Evolutionary conservation across 2,113 vertebrate genomes (phyloP).

Genomic region (Poeciliopsis prolifica): DNA sequence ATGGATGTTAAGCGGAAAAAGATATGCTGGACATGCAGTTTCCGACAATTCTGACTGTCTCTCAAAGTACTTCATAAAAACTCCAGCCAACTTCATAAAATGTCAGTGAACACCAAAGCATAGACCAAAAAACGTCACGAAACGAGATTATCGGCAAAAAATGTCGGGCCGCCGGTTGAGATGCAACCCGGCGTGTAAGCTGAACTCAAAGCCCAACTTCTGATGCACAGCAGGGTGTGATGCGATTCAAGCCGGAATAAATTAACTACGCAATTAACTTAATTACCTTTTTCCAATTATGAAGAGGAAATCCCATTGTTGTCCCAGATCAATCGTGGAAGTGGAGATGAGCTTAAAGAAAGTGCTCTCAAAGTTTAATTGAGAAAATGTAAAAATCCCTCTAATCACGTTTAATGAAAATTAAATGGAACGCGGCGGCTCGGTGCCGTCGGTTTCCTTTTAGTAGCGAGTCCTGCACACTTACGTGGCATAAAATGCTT

Average conservation of each 20-base stretch:
- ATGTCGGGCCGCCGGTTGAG: background rate
- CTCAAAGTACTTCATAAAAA: background rate
- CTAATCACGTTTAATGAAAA: constrained; percentile 65
- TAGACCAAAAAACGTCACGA: background rate
- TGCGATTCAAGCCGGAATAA: constrained; percentile 23
- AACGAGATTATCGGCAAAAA: background rate
- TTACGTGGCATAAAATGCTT: background rate
- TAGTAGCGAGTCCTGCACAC: background rate
- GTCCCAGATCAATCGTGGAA: constrained; percentile 57
- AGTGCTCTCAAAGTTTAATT: constrained; percentile 44
- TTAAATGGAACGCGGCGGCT: constrained; percentile 32
- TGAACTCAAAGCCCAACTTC: constrained; percentile 39
- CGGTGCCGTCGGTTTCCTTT: constrained; percentile 7
- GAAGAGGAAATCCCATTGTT: constrained; percentile 65
- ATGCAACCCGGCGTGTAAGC: constrained; percentile 14
- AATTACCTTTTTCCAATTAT: constrained; percentile 71
- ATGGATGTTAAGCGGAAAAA: too few species aligned
- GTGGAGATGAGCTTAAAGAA: constrained; percentile 43
- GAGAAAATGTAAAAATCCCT: constrained; percentile 53
- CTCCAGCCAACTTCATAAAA: background rate
- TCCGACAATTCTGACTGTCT: background rate
- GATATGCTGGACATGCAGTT: too few species aligned
- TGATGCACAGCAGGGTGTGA: constrained; percentile 15
- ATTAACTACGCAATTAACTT: constrained; percentile 68
- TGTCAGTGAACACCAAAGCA: background rate